These are phyloP conservation scores for Holothuria glaberrima DNA, from an alignment of 35 echinoderm and acorn worm species.

Conservation along the genomic window DNA sequence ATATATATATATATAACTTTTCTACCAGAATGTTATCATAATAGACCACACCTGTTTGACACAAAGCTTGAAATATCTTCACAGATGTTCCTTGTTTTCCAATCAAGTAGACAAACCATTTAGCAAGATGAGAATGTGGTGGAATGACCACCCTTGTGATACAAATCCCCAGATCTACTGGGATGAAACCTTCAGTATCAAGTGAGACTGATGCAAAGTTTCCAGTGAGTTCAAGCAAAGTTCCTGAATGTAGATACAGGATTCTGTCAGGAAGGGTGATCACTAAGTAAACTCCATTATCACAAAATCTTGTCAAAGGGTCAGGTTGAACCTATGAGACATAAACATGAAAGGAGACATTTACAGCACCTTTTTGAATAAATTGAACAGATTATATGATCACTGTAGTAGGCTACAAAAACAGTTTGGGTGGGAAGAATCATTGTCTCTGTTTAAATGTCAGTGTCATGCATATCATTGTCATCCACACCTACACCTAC, in stretches of 20 bases:
- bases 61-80: conserved; percentile 1
- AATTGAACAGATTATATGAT: too few species aligned
- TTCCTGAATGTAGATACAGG: not conserved
- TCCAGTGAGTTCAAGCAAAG: conserved; percentile 6
- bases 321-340: not conserved
- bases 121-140: not conserved
- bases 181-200: not conserved
- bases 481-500: too few species aligned
- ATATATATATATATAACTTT: too few species aligned
- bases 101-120: conserved; percentile 18
- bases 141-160: not conserved
- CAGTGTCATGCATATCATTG: too few species aligned
- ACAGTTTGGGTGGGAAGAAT: too few species aligned
- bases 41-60: not conserved
- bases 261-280: not conserved
- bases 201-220: not conserved
- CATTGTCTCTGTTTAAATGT: too few species aligned
- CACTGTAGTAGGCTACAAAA: too few species aligned
- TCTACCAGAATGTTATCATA: too few species aligned
- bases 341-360: too few species aligned
- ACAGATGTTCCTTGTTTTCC: not conserved
- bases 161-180: not conserved
- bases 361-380: too few species aligned
- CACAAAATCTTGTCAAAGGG: not conserved
- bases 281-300: not conserved